These are phyloP conservation scores for Paramormyrops kingsleyae DNA, from an alignment of 2,113 vertebrate species.

Conservation along the genomic window DNA sequence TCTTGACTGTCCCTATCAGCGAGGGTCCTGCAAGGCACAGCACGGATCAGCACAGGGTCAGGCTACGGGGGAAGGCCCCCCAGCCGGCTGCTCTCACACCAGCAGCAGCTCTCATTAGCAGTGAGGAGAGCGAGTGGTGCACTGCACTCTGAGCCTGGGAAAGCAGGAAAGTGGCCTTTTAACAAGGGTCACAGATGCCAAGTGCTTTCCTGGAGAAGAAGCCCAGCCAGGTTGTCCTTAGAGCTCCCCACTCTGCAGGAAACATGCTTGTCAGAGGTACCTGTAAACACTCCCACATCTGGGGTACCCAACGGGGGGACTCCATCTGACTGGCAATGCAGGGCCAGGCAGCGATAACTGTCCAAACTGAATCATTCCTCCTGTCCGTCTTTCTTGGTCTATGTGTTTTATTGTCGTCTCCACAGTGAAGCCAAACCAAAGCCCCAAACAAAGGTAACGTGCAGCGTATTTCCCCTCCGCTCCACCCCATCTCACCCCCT, in stretches of 20 bases:
- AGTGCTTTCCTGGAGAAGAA: neutral
- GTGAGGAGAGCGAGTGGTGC: neutral
- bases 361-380: neutral
- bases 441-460: neutral
- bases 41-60: neutral
- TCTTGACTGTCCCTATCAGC: conserved; percentile 85
- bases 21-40: conserved; percentile 70
- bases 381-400: neutral
- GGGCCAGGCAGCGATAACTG: neutral
- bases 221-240: neutral
- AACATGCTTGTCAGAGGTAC: neutral
- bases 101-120: conserved; percentile 1
- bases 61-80: neutral
- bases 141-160: neutral
- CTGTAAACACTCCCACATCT: neutral
- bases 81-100: neutral
- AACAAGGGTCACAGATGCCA: conserved; percentile 3
- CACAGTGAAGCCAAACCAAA: neutral
- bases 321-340: neutral
- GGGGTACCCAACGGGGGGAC: neutral
- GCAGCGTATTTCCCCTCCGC: neutral
- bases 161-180: conserved; percentile 2
- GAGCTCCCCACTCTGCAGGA: neutral
- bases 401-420: neutral
- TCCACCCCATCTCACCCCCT: neutral